phyloP scores from a whole-genome alignment of 2,888 invertebrate species.

The Eurytoma californica region DNA sequence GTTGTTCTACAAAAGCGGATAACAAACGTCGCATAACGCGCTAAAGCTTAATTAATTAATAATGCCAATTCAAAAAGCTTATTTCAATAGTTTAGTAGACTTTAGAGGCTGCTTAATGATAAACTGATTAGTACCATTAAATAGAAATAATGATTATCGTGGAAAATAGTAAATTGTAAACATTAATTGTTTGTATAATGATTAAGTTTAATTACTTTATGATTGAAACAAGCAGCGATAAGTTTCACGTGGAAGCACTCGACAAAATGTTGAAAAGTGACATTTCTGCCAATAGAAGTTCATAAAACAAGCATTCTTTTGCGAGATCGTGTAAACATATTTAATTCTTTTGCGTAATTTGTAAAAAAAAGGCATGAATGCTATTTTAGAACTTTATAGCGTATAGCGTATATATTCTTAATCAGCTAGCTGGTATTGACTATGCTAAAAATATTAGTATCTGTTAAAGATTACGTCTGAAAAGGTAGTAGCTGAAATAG shows the following conservation, averaged over 20 bases:
- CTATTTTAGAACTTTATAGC: constrained; percentile 4
- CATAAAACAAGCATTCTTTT: background rate
- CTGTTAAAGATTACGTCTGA: constrained; percentile 15
- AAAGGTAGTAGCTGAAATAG: constrained; percentile 45
- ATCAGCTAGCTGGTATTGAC: constrained; percentile 27
- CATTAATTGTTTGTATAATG: constrained; percentile 37
- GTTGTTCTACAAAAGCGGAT: constrained; percentile 41
- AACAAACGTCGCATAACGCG: constrained; percentile 41
- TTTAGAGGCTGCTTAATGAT: constrained; percentile 3
- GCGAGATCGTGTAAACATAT: background rate
- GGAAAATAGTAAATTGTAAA: constrained; percentile 20
- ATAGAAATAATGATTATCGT: constrained; percentile 31
- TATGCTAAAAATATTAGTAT: constrained; percentile 35
- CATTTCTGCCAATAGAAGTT: background rate
- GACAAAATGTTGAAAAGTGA: background rate
- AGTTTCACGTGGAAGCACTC: background rate
- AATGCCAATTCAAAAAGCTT: constrained; percentile 33
- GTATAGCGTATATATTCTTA: constrained; percentile 23
- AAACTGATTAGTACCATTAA: constrained; percentile 22
- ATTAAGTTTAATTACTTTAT: constrained; percentile 33
- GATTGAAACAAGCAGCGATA: constrained; percentile 1
- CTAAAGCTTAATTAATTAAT: constrained; percentile 31
- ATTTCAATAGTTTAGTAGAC: constrained; percentile 17
- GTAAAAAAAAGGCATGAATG: background rate
- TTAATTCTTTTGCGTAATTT: background rate